Evolutionary conservation across 2,888 invertebrate species (phyloP).

Genomic region (Ligdia adustata): DNA sequence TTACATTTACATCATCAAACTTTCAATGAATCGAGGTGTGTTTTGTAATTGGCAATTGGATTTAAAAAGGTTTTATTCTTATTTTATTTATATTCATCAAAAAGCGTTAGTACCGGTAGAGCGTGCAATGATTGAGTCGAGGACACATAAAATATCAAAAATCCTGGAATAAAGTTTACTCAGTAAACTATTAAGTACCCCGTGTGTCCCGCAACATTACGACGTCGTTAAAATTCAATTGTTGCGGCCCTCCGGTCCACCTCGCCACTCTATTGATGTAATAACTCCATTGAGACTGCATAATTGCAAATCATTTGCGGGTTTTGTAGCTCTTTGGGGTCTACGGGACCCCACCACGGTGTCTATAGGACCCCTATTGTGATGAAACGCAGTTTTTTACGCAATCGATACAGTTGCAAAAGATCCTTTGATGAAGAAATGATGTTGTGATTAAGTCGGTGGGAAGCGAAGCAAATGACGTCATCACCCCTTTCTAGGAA

Average conservation of each 20-base stretch:
- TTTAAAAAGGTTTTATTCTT: too few relatives aligned
- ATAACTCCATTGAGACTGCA: slow-evolving; percentile 81
- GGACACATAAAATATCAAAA: too few relatives aligned
- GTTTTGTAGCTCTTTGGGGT: slow-evolving; percentile 58
- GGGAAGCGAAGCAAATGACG: slow-evolving; percentile 14
- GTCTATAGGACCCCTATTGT: slow-evolving; percentile 9
- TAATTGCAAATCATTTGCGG: slow-evolving; percentile 83
- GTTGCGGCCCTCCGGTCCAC: slow-evolving; percentile 69
- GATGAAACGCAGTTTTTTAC: slow-evolving; percentile 46
- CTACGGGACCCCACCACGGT: slow-evolving; percentile 37
- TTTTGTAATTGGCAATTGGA: too few relatives aligned
- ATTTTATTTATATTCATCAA: too few relatives aligned
- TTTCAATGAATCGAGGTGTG: too few relatives aligned
- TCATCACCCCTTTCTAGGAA: slow-evolving; percentile 6
- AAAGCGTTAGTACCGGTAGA: too few relatives aligned
- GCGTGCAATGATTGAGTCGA: too few relatives aligned
- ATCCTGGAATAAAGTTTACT: too few relatives aligned
- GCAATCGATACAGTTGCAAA: slow-evolving; percentile 26
- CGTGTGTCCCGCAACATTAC: slow-evolving; percentile 60
- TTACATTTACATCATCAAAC: too few relatives aligned
- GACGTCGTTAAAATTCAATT: slow-evolving; percentile 83
- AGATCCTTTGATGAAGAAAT: slow-evolving; percentile 24
- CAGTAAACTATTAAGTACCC: slow-evolving; percentile 27
- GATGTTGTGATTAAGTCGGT: slow-evolving; percentile 16
- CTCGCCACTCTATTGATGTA: slow-evolving; percentile 70